Conservation (phyloP, 2,888 invertebrate genomes). For the Aphodius granarius region DNA sequence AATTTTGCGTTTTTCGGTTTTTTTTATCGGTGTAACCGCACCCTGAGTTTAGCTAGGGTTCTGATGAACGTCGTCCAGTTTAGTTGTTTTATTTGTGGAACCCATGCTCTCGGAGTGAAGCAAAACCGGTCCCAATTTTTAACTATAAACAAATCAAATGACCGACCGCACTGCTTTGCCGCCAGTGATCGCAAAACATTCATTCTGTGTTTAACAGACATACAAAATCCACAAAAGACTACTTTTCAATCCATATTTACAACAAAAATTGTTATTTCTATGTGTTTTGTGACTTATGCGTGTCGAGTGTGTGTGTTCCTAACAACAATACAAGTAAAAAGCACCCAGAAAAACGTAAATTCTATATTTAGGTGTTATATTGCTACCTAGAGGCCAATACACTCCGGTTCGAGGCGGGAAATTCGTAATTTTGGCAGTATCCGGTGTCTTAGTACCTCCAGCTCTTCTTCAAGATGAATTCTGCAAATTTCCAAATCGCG, state of each 20-base stretch:
- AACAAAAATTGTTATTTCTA: too few species aligned
- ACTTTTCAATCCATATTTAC: too few species aligned
- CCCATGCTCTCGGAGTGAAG: background rate
- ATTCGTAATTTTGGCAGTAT: background rate
- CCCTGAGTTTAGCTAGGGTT: background rate
- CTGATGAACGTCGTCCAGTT: background rate
- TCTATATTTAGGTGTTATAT: constrained; percentile 20
- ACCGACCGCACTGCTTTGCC: too few species aligned
- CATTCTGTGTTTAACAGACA: too few species aligned
- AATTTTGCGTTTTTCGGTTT: background rate
- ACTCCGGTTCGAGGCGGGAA: background rate
- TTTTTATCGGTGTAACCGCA: background rate
- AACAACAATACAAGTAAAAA: background rate
- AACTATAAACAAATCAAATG: constrained; percentile 27
- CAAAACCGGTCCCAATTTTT: constrained; percentile 28
- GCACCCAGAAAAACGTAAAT: constrained; percentile 3
- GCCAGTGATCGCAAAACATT: too few species aligned
- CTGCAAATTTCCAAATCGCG: background rate
- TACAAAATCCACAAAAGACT: too few species aligned
- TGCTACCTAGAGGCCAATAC: background rate
- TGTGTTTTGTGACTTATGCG: too few species aligned
- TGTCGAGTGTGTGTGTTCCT: background rate
- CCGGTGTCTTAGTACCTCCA: too few species aligned
- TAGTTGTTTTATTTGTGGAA: constrained; percentile 1
- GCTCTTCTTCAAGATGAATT: too few species aligned